A percentile compares a stretch with the other conserved stretches of the same genome.
These are phyloP conservation scores for Orthonevra nobilis DNA, from an alignment of 2,888 invertebrate species.

Conservation along the genomic window DNA sequence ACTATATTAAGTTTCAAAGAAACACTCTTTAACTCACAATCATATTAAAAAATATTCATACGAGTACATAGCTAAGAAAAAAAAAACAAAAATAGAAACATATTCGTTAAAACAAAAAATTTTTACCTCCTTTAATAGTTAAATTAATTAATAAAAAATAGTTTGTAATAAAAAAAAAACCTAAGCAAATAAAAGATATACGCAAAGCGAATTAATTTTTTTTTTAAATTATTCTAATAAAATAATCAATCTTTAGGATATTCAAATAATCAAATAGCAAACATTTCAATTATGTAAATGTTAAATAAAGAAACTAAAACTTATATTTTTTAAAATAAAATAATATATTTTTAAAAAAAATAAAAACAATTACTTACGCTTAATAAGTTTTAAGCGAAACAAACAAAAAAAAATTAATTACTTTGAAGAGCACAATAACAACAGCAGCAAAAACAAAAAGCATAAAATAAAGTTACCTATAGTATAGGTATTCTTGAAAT, in stretches of 20 bases:
- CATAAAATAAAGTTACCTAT: constrained; percentile 65
- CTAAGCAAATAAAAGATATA: constrained; percentile 5
- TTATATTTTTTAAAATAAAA: constrained; percentile 53
- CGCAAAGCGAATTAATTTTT: constrained; percentile 57
- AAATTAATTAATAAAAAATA: constrained; percentile 27
- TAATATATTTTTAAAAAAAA: constrained; percentile 25
- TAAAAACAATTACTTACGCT: constrained; percentile 20
- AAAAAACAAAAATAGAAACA: constrained; percentile 12
- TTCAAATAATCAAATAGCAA: constrained; percentile 45
- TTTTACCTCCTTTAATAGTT: too few relatives aligned
- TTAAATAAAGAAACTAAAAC: constrained; percentile 36
- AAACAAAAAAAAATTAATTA: constrained; percentile 8
- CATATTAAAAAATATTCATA: constrained; percentile 53
- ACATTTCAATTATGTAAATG: constrained; percentile 12
- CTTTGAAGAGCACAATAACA: constrained; percentile 51
- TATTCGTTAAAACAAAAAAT: too few relatives aligned
- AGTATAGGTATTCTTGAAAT: constrained; percentile 56
- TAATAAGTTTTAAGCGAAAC: constrained; percentile 53
- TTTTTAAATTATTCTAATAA: constrained; percentile 6
- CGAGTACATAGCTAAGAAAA: constrained; percentile 25
- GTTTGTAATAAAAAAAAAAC: constrained; percentile 37
- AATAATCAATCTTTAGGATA: constrained; percentile 30
- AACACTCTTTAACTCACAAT: constrained; percentile 62
- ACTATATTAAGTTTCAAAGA: constrained; percentile 56
- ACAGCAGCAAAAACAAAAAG: constrained; percentile 36